Conservation (phyloP, 2,888 invertebrate species). For the Molanna angustata region DNA sequence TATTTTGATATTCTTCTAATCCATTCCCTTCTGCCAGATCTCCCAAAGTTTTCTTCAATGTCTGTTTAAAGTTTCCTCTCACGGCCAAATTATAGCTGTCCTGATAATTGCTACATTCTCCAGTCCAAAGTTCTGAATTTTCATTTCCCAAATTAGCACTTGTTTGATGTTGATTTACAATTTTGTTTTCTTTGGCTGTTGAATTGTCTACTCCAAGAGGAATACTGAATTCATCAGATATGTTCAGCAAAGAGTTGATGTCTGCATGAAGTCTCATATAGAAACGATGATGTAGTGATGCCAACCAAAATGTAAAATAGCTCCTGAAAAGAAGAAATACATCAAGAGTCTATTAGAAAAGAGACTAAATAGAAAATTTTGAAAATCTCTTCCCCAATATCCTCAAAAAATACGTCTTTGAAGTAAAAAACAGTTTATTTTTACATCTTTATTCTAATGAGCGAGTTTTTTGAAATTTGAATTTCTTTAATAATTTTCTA, state of each 20-base stretch:
- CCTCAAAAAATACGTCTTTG: too few species aligned
- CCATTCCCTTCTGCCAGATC: slow-evolving; percentile 50
- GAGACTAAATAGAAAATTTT: too few species aligned
- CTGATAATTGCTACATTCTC: slow-evolving; percentile 50
- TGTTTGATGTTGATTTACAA: slow-evolving; percentile 1
- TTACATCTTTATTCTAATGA: not conserved
- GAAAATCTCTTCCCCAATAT: too few species aligned
- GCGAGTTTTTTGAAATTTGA: not conserved
- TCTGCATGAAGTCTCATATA: slow-evolving; percentile 71
- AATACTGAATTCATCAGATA: slow-evolving; percentile 60
- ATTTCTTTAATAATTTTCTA: too few species aligned
- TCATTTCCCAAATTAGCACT: not conserved
- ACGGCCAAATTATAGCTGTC: slow-evolving; percentile 55
- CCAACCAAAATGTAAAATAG: slow-evolving; percentile 72
- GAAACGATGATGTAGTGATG: slow-evolving; percentile 75
- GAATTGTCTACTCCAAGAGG: slow-evolving; percentile 44
- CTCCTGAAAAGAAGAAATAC: slow-evolving; percentile 49
- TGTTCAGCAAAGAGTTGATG: slow-evolving; percentile 63
- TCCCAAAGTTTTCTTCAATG: slow-evolving; percentile 52
- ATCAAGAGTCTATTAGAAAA: not conserved
- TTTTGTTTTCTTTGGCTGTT: not conserved
- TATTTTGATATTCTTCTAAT: slow-evolving; percentile 60
- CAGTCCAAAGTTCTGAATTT: slow-evolving; percentile 29
- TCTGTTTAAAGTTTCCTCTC: slow-evolving; percentile 45
- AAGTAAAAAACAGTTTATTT: too few species aligned